A percentile compares a stretch with the other conserved stretches of the same genome.
phyloP scores from a whole-genome alignment of 2,888 invertebrate species.

The Hypena proboscidalis region DNA sequence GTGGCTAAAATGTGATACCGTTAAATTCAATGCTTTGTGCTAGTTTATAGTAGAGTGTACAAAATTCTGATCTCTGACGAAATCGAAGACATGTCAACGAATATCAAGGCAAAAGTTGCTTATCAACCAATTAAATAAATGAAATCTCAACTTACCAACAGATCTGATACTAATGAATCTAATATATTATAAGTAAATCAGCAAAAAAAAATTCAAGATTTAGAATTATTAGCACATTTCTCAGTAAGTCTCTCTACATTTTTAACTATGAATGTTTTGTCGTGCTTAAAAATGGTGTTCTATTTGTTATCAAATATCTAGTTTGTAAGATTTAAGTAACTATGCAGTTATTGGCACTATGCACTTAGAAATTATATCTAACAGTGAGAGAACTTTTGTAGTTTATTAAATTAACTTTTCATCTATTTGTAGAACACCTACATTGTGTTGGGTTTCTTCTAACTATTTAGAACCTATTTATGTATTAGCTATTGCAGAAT shows the following conservation, averaged over 20 bases:
- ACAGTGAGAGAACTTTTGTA: constrained; percentile 54
- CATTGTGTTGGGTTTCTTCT: constrained; percentile 56
- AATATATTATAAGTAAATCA: constrained; percentile 63
- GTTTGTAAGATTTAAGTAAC: constrained; percentile 82
- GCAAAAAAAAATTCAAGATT: constrained; percentile 73
- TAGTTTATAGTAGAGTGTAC: constrained; percentile 70
- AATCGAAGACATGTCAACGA: constrained; percentile 81
- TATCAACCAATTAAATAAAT: constrained; percentile 52
- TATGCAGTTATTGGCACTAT: constrained; percentile 86
- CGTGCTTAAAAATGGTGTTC: constrained; percentile 86
- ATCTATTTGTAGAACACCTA: constrained; percentile 53
- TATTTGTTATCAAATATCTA: constrained; percentile 86
- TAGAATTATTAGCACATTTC: constrained; percentile 86
- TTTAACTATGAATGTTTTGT: constrained; percentile 86
- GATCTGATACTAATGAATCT: constrained; percentile 80
- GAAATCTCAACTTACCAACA: constrained; percentile 70
- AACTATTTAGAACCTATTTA: constrained; percentile 37
- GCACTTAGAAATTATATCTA: constrained; percentile 48
- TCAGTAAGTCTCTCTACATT: constrained; percentile 86
- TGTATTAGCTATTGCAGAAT: constrained; percentile 50
- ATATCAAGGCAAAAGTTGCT: constrained; percentile 60
- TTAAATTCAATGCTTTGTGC: constrained; percentile 75
- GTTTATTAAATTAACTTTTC: constrained; percentile 50
- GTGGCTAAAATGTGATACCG: constrained; percentile 80
- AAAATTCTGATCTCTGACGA: constrained; percentile 73